phyloP scores from a whole-genome alignment of 2,888 invertebrate genomes.

The Volucella bombylans region DNA sequence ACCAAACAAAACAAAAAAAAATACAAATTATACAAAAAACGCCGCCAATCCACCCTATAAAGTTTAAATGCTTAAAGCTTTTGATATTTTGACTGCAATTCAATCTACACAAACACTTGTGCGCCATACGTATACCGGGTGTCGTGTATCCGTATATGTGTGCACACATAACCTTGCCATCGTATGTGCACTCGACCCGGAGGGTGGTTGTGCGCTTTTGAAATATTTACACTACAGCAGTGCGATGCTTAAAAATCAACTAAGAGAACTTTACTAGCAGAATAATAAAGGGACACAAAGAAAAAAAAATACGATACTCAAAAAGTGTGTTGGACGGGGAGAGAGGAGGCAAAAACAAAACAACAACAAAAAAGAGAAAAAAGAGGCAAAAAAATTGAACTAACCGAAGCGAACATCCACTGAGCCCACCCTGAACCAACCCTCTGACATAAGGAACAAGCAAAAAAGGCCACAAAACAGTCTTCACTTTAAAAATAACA shows the following conservation, averaged over 20 bases:
- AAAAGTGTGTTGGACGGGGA: constrained; percentile 30
- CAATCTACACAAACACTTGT: constrained; percentile 62
- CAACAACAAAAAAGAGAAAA: constrained; percentile 11
- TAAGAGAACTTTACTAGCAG: constrained; percentile 38
- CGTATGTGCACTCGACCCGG: constrained; percentile 15
- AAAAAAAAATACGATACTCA: constrained; percentile 4
- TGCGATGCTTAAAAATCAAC: constrained; percentile 67
- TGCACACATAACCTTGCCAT: constrained; percentile 43
- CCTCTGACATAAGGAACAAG: constrained; percentile 35
- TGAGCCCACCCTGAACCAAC: constrained; percentile 23
- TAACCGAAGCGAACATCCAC: constrained; percentile 61
- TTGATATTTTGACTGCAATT: constrained; percentile 72
- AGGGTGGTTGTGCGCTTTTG: constrained; percentile 55
- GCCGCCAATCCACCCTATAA: constrained; percentile 57
- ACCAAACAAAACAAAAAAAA: background rate
- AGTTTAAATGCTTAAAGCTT: constrained; percentile 70
- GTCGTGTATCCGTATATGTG: constrained; percentile 12
- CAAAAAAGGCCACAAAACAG: constrained; percentile 52
- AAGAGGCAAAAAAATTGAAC: constrained; percentile 41
- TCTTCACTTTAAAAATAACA: constrained; percentile 42
- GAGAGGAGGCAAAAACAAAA: constrained; percentile 4
- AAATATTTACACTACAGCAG: constrained; percentile 71
- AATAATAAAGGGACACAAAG: background rate
- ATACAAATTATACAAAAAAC: background rate
- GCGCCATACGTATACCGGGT: background rate